Conservation (phyloP, 2,797 vertebrate genomes). For the Scleropages formosus region DNA sequence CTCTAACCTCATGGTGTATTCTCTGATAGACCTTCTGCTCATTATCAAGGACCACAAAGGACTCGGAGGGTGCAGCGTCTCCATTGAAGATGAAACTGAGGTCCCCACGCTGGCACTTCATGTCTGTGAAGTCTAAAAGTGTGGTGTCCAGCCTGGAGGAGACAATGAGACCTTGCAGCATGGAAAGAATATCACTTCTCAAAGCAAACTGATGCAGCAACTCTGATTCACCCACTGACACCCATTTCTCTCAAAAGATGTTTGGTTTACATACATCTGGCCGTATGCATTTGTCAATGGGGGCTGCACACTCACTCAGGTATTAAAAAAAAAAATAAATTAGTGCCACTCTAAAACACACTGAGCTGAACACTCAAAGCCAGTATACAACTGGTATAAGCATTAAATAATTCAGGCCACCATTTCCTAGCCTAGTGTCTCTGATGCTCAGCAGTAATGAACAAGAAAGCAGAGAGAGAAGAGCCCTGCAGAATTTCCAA, state of each 20-base stretch:
- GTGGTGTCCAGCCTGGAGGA: constrained; percentile 89
- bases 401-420: constrained; percentile 45
- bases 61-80: constrained; percentile 88
- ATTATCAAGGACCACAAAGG: constrained; percentile 97
- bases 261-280: not conserved
- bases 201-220: not conserved
- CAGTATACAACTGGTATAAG: constrained; percentile 40
- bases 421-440: constrained; percentile 23
- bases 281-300: no score
- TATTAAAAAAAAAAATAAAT: not conserved
- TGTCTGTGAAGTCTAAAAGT: constrained; percentile 97
- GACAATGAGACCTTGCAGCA: not conserved
- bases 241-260: not conserved
- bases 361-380: constrained; percentile 27
- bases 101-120: constrained; percentile 99
- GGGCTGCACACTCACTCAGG: constrained; percentile 1
- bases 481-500: not conserved
- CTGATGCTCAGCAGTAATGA: constrained; percentile 1
- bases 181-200: not conserved
- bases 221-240: not conserved
- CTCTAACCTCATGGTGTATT: constrained; percentile 90
- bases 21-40: constrained; percentile 98
- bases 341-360: constrained; percentile 15
- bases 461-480: not conserved
- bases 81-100: constrained; percentile 98